Base-by-base conservation (phyloP, 2,113 vertebrate genomes). In the Grammomys surdaster region DNA sequence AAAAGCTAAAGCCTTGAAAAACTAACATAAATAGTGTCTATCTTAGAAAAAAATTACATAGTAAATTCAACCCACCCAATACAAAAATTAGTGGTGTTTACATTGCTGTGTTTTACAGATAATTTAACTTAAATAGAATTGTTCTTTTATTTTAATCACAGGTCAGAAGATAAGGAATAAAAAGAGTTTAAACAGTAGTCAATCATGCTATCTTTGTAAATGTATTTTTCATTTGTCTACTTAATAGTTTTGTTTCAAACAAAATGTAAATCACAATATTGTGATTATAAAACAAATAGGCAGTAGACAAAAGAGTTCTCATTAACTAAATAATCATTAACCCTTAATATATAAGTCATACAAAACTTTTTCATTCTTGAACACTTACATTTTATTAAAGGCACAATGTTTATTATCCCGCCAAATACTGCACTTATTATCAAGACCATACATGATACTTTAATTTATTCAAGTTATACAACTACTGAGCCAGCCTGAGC, bases 21-120 rank as follows among this genome's bases (percentile, higher is more conserved):
- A 97, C 97, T 96, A 98, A 96, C 72, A 70, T 96, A 8, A 81
- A 63, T 89, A 80, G 89, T 90, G 90, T 97, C 96, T 98, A 36
- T 75, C 90, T 95, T 90, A 95, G 63, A 97, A 97, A 98, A 97
- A 86, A 89, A 97, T 54, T 97, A 97, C 89, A 96, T 96, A 98
- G 95, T 88, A 78, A 97, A 91, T 95, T 97, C 96, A 96, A 97
- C 96, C 92, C 20, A 95, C 93, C 84, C 95, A 95, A 97, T 96
- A 70, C 7, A 0, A 93, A 95, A 98, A 82, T 73, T 76, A 97
- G 60, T 70, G 90, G 88, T 97, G 95, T 97, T 97, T 97, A 88
- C 87, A 96, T 88, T 97, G 86, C 46, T 77, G 43, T 91, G 91
- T 96, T 96, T 97, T 96, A 97, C 69, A 88, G 91, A 80, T 95